A percentile compares a stretch with the other conserved stretches of the same genome.
Conservation (phyloP, 1,140 invertebrate species). For the Apocrypta bakeri region DNA sequence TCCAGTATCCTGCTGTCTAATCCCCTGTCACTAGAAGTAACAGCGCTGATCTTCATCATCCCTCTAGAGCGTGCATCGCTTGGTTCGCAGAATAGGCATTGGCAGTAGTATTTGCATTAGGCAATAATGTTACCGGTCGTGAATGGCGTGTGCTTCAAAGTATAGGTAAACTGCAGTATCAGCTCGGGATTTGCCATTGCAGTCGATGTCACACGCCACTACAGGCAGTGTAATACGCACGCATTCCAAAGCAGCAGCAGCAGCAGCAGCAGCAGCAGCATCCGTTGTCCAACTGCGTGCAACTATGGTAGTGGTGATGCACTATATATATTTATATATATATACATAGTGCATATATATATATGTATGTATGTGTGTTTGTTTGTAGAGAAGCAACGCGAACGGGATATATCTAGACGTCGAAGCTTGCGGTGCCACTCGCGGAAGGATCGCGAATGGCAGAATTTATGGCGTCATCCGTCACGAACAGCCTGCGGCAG, state of each 20-base stretch:
- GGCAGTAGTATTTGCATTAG: neutral
- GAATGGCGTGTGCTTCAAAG: neutral
- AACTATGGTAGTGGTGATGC: neutral
- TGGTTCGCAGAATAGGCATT: too few species aligned
- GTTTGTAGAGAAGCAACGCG: too few species aligned
- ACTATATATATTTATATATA: too few species aligned
- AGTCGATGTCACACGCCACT: neutral
- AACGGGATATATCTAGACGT: neutral
- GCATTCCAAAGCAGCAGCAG: neutral
- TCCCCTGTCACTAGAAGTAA: too few species aligned
- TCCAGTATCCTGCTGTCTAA: too few species aligned
- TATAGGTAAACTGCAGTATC: neutral
- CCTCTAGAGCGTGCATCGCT: too few species aligned
- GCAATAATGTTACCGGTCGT: neutral
- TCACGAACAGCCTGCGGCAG: slow-evolving; percentile 52
- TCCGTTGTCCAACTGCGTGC: neutral
- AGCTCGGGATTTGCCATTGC: neutral
- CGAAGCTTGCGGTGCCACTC: neutral
- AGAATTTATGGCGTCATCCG: slow-evolving; percentile 64
- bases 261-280: neutral
- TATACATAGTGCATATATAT: too few species aligned
- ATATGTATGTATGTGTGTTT: too few species aligned
- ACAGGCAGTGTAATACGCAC: neutral
- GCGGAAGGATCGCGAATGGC: slow-evolving; percentile 33
- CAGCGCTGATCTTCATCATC: too few species aligned